Conservation (phyloP, 2,113 vertebrate genomes). For the Prinia subflava region DNA sequence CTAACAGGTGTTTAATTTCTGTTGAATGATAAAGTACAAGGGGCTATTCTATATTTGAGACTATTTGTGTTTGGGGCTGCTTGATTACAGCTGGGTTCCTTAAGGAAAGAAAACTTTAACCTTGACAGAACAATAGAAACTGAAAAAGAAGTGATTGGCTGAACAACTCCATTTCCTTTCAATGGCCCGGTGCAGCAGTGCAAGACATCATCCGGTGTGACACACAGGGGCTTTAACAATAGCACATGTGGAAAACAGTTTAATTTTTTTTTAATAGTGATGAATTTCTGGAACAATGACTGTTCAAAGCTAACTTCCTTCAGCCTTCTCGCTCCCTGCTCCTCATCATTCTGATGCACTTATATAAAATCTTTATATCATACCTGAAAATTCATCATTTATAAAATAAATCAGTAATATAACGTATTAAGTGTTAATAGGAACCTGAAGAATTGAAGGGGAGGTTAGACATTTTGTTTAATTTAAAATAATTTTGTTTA, state of each 20-base stretch:
- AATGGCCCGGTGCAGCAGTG: not conserved
- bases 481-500: not conserved
- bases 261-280: not conserved
- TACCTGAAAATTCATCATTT: not conserved
- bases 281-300: conserved; percentile 23
- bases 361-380: not conserved
- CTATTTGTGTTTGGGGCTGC: not conserved
- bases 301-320: not conserved
- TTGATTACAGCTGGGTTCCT: conserved; percentile 37
- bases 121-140: conserved; percentile 37
- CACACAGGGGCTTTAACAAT: conserved; percentile 38
- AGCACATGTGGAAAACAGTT: conserved; percentile 21
- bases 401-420: not conserved
- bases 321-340: not conserved
- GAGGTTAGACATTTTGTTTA: not conserved
- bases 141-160: conserved; percentile 18
- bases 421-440: not conserved
- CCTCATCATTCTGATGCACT: not conserved
- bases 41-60: not conserved
- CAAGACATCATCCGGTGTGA: conserved; percentile 23
- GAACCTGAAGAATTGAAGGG: not conserved
- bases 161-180: conserved; percentile 48
- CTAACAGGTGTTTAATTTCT: conserved; percentile 55
- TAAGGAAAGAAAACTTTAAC: conserved; percentile 38
- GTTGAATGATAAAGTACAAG: not conserved